These are phyloP conservation scores for Gambelia wislizenii DNA, from an alignment of 2,797 vertebrate genomes.

Conservation along the genomic window DNA sequence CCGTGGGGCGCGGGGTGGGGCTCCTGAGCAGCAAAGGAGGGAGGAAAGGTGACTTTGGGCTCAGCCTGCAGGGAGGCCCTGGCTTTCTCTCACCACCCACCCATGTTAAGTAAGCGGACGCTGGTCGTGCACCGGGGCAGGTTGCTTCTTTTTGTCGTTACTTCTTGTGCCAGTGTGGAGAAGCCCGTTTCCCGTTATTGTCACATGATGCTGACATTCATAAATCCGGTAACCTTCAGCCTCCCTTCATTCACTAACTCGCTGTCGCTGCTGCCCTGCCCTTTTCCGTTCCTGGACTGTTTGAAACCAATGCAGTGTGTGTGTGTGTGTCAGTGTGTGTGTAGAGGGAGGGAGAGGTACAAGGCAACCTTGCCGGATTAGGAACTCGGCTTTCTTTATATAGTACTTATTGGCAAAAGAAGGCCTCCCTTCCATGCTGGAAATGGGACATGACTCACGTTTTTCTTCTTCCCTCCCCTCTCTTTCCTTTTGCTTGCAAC, in stretches of 20 bases:
- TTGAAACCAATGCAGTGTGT: neutral
- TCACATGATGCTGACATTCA: slow-evolving; percentile 94
- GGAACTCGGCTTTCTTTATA: neutral
- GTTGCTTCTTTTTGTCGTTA: no score
- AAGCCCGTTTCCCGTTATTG: slow-evolving; percentile 78
- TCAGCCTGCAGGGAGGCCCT: no score
- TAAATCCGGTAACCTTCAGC: slow-evolving; percentile 89
- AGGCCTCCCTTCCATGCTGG: neutral
- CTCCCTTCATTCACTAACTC: slow-evolving; percentile 81
- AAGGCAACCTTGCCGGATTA: neutral
- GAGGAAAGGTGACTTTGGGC: no score
- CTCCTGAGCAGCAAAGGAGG: no score
- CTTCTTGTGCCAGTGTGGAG: slow-evolving; percentile 74
- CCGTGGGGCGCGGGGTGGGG: no score
- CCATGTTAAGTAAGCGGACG: no score
- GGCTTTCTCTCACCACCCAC: no score
- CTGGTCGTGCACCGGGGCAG: no score
- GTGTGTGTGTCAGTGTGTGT: neutral
- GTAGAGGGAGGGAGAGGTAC: neutral
- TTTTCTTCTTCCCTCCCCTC: neutral
- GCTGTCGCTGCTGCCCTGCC: slow-evolving; percentile 5
- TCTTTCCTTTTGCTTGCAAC: neutral
- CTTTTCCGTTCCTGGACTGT: neutral
- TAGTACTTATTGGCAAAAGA: neutral
- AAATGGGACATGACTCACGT: slow-evolving; percentile 68